phyloP scores from a whole-genome alignment of 2,113 vertebrate species.

The Rhea pennata region DNA sequence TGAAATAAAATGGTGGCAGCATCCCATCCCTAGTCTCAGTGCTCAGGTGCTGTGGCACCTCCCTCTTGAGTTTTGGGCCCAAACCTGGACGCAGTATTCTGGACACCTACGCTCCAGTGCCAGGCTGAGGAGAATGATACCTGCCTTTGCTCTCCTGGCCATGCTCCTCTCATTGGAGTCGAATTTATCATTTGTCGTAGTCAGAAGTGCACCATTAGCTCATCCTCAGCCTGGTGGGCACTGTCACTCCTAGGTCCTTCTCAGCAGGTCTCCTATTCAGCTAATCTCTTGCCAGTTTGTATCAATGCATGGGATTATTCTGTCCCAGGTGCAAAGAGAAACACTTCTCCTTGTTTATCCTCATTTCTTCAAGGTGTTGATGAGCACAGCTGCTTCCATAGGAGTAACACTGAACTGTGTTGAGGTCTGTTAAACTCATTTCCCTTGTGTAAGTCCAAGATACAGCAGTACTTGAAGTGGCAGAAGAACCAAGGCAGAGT shows the following conservation, averaged over 20 bases:
- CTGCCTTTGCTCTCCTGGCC: not conserved
- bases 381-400: not conserved
- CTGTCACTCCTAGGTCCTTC: not conserved
- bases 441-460: not conserved
- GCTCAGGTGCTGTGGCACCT: not conserved
- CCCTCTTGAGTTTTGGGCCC: too few relatives aligned
- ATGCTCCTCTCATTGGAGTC: not conserved
- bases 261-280: not conserved
- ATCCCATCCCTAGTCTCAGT: not conserved
- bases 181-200: not conserved
- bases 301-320: not conserved
- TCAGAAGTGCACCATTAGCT: not conserved
- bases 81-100: too few relatives aligned
- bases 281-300: not conserved
- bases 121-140: accelerated
- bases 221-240: not conserved
- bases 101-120: not conserved
- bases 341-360: not conserved
- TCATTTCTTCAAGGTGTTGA: not conserved
- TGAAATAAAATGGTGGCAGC: not conserved
- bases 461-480: not conserved
- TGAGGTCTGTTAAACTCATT: slow-evolving; percentile 3
- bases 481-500: not conserved
- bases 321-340: not conserved
- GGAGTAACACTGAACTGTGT: not conserved